phyloP scores from a whole-genome alignment of 92 coral and sea anemone species.

The Siderastrea radians region DNA sequence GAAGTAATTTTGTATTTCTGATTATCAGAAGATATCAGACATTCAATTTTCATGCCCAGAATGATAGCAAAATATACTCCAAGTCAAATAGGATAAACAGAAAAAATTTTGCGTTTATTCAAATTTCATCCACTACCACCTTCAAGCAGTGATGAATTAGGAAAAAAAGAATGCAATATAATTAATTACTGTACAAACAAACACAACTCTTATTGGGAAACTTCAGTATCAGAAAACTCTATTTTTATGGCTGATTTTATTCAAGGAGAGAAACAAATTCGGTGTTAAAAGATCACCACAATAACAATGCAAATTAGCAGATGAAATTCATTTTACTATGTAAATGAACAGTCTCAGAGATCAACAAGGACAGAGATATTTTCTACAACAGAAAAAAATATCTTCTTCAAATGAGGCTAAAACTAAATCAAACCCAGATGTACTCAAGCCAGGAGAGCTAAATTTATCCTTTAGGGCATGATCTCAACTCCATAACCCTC shows the following conservation, averaged over 20 bases:
- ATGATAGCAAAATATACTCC: background rate
- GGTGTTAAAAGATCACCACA: background rate
- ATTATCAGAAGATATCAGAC: background rate
- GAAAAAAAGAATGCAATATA: background rate
- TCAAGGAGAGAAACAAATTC: background rate
- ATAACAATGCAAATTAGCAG: constrained; percentile 4
- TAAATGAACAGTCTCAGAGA: background rate
- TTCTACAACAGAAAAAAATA: background rate
- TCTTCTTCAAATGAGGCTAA: background rate
- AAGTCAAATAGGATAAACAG: background rate
- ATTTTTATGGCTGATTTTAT: background rate
- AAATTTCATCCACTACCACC: background rate
- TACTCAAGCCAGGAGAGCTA: background rate
- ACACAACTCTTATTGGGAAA: too few relatives aligned
- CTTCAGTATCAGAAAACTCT: background rate
- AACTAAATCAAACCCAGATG: background rate
- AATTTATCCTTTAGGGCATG: background rate
- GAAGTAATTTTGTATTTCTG: background rate
- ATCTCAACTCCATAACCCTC: background rate
- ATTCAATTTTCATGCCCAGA: background rate
- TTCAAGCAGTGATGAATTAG: background rate
- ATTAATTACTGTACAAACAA: background rate
- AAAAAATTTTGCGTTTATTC: background rate
- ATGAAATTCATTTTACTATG: constrained; percentile 5
- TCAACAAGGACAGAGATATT: background rate